A percentile compares a stretch with the other conserved stretches of the same genome.
phyloP scores from a whole-genome alignment of 92 coral and sea anemone species.

The Pocillopora meandrina region DNA sequence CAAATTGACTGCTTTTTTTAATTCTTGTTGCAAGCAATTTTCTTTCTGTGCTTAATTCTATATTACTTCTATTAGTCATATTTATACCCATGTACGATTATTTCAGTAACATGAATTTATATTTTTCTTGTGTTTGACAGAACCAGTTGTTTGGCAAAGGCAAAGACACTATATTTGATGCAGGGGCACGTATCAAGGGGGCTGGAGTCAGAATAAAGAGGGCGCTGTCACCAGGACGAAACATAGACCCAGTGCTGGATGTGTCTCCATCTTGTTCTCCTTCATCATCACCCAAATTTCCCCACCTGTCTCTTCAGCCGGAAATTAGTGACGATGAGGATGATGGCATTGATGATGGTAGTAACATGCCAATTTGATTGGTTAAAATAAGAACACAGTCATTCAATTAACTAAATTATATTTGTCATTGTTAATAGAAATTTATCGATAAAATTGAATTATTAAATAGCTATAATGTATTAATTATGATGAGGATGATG shows the following conservation, averaged over 20 bases:
- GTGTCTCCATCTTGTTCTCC: slow-evolving; percentile 62
- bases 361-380: neutral
- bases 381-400: too few species aligned
- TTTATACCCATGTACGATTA: neutral
- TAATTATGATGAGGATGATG: slow-evolving; percentile 78
- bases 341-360: slow-evolving; percentile 7
- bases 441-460: too few species aligned
- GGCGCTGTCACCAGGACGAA: slow-evolving; percentile 75
- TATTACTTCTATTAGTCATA: neutral
- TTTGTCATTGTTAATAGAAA: too few species aligned
- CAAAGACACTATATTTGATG: slow-evolving; percentile 71
- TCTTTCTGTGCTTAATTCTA: too few species aligned
- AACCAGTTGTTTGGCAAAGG: slow-evolving; percentile 77
- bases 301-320: slow-evolving; percentile 74
- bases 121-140: slow-evolving; percentile 28
- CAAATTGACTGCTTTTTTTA: too few species aligned
- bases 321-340: slow-evolving; percentile 89
- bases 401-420: too few species aligned
- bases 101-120: neutral
- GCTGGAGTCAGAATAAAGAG: slow-evolving; percentile 73
- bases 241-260: slow-evolving; percentile 53
- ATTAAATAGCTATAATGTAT: slow-evolving; percentile 10
- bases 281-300: slow-evolving; percentile 58
- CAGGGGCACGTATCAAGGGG: slow-evolving; percentile 64
- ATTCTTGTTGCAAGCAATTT: too few species aligned